Base-by-base conservation (phyloP, 2,113 vertebrate genomes). In the Mungos mungo region DNA sequence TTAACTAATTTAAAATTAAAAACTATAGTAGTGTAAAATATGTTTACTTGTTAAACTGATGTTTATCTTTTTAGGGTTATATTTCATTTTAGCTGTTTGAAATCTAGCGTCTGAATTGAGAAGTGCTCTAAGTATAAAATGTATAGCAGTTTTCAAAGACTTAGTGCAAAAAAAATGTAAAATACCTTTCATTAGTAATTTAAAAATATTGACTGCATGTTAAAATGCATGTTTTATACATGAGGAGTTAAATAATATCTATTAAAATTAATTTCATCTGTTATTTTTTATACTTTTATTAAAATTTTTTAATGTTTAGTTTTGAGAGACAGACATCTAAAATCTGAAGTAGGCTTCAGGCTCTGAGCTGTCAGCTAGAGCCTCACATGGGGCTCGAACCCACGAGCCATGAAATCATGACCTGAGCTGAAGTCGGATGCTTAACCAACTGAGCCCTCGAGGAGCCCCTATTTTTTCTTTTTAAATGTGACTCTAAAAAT, bases 61-160 rank as follows among this genome's bases (percentile, higher is more conserved):
- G 69, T 92, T 96, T 93, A 76, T 47, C 35, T 69, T 65, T 95
- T 92, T 66, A 92, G 52, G n/a, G 72, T 27, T 77, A 18, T 38
- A 65, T 71, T 93, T 95, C 60, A 74, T 54, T 86, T 87, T 72
- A 93, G 63, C 66, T 52, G 54, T 60, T 93, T 86, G 85, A 91
- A 93, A 88, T 68, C 50, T 69, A 94, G 38, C 71, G 27, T 81
- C 9, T 79, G 33, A 96, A 68, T 35, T 76, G 65, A 66, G 41
- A 96, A 74, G 33, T 19, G 63, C 66, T 71, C 0, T 57, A 65
- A 54, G 15, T 71, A 15, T 86, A 85, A 92, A 85, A 93, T 47
- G 60, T 31, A 95, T 10, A 82, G 25, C 87, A 92, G 54, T 88
- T 71, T 50, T 92, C 72, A 93, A 90, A 88, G 54, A 31, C 25